Evolutionary conservation across 2,113 vertebrate genomes (phyloP), one percentile per base, ranked within the genome.

Genomic region (Terrapene triunguis): DNA sequence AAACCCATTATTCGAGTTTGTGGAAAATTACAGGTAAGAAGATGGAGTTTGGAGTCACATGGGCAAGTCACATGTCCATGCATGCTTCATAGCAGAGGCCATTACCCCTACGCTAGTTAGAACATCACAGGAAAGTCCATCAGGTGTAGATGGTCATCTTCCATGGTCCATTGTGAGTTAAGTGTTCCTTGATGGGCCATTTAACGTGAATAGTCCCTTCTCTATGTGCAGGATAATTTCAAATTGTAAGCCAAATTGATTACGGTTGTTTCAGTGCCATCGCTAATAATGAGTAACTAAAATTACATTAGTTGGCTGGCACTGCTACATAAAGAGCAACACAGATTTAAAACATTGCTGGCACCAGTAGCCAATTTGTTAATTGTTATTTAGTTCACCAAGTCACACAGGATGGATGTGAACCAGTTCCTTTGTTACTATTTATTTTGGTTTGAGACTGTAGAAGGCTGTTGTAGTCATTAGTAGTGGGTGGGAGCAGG

Each of bases 371-470:
- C 80, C 93, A 29, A 80, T 95, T 74, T 84, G 91, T 85, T 96
- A 93, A 94, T 87, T 92, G 92, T 93, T 97, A 82, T 96, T 97
- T 98, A 88, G 82, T 91, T 96, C 93, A 91, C 87, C 93, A 96
- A 95, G 82, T 83, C 25, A 76, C 78, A 57, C 50, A 84, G 35
- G n/a, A 44, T 96, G 87, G 93, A 57, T 89, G 48, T 19, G 88
- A 96, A 90, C 93, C 90, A 88, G 57, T 24, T 89, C 86, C 25
- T 79, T 91, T 90, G 44, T 82, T 90, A 69, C 62, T 80, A 78
- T 93, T 97, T 90, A 22, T 76, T 94, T 95, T 88, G 54, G 29
- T 88, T 85, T 87, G 79, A 88, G 94, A 88, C 12, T 65, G 47
- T 16, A 27, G 47, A 55, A 59, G 42, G 19, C 22, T 35, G 44